Conservation (phyloP, 1,140 invertebrate genomes). For the Streblospio benedicti region DNA sequence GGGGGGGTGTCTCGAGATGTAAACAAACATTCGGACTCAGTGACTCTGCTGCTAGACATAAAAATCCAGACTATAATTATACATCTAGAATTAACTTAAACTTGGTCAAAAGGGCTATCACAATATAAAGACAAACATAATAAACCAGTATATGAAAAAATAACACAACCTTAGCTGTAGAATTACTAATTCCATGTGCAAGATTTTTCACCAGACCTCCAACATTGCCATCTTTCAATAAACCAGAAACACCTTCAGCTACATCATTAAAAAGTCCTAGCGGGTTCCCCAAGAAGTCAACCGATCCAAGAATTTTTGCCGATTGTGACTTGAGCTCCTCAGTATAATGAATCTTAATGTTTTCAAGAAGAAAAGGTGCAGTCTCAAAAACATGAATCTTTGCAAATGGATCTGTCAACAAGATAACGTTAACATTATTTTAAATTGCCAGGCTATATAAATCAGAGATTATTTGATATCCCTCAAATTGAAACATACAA, state of each 20-base stretch:
- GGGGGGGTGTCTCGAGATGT: too few relatives aligned
- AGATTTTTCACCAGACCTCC: conserved; percentile 87
- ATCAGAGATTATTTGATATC: too few relatives aligned
- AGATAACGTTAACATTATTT: too few relatives aligned
- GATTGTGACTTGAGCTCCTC: conserved; percentile 92
- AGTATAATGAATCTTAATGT: conserved; percentile 71
- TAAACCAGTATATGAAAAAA: background rate
- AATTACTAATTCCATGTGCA: conserved; percentile 92
- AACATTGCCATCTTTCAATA: conserved; percentile 82
- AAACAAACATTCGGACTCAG: too few relatives aligned
- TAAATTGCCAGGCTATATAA: too few relatives aligned
- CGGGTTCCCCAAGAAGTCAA: conserved; percentile 96
- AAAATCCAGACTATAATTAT: too few relatives aligned
- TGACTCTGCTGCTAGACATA: too few relatives aligned
- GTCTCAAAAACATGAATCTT: conserved; percentile 83
- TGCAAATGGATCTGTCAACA: conserved; percentile 69
- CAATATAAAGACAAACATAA: background rate
- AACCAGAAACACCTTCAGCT: conserved; percentile 82
- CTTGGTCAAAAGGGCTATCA: background rate
- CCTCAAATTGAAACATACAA: too few relatives aligned
- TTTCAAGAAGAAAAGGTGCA: conserved; percentile 64
- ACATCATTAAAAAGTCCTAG: conserved; percentile 90
- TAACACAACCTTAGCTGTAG: conserved; percentile 79
- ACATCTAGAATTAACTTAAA: conserved; percentile 2
- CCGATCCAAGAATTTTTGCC: conserved; percentile 84